Evolutionary conservation across 2,113 vertebrate genomes (phyloP).

Genomic region (Nothocercus julius): DNA sequence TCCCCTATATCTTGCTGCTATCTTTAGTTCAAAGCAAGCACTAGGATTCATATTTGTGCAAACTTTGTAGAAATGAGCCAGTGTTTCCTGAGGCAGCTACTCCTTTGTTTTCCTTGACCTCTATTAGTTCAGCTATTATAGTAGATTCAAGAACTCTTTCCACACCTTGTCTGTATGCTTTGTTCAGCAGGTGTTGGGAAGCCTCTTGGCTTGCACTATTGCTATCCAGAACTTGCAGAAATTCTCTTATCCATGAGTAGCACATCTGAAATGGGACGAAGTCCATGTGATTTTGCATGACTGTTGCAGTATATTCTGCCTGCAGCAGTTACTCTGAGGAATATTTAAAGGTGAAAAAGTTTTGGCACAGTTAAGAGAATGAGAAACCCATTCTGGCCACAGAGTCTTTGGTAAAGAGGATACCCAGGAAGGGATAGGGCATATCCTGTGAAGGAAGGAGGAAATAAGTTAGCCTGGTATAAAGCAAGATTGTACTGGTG

Average conservation of each 20-base stretch:
- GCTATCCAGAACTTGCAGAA: neutral
- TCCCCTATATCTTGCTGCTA: neutral
- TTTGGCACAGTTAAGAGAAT: neutral
- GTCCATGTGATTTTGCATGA: neutral
- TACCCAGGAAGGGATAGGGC: fast-evolving
- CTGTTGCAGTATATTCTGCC: fast-evolving
- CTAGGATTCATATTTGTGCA: neutral
- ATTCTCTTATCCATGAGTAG: neutral
- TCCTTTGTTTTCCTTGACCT: neutral
- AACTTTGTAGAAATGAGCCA: neutral
- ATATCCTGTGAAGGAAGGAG: neutral
- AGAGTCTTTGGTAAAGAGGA: neutral
- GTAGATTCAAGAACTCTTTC: neutral
- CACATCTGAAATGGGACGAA: fast-evolving
- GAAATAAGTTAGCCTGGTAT: neutral
- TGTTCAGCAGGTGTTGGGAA: neutral
- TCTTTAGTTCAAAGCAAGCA: neutral
- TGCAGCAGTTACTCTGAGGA: neutral
- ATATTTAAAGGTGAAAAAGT: neutral
- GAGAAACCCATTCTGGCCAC: neutral
- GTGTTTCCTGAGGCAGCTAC: neutral
- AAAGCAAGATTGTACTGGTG: neutral
- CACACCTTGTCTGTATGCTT: neutral
- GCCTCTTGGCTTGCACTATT: fast-evolving
- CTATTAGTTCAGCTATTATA: neutral